Percentiles rank a stretch among this genome's conserved stretches.
Conservation (phyloP, 2,888 invertebrate species). For the Adelphocoris suturalis region DNA sequence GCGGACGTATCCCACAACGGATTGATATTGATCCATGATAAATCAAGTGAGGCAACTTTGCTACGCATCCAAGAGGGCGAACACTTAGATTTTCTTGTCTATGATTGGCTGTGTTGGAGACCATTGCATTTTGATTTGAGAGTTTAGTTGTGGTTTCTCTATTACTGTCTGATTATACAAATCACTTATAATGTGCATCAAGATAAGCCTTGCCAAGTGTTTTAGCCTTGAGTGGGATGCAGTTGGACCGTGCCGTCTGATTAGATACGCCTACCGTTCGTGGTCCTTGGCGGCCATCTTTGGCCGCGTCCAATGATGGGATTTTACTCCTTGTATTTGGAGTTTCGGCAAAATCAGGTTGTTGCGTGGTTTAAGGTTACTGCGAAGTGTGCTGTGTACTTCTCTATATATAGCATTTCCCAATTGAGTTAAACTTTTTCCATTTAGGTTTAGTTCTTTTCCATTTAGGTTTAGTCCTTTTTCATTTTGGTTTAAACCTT, state of each 20-base stretch:
- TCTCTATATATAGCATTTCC: too few relatives aligned
- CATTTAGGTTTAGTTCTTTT: too few relatives aligned
- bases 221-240: slow-evolving; percentile 46
- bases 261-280: slow-evolving; percentile 54
- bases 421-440: too few relatives aligned
- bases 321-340: neutral
- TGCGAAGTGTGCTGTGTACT: too few relatives aligned
- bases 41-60: too few relatives aligned
- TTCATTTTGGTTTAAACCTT: too few relatives aligned
- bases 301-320: slow-evolving; percentile 2
- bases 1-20: too few relatives aligned
- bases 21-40: too few relatives aligned
- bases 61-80: too few relatives aligned
- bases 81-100: too few relatives aligned
- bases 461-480: too few relatives aligned
- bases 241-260: slow-evolving; percentile 39
- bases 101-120: neutral
- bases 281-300: slow-evolving; percentile 35
- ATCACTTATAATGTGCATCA: slow-evolving; percentile 29
- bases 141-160: neutral
- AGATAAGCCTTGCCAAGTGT: neutral
- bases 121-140: neutral
- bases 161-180: neutral
- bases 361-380: too few relatives aligned
- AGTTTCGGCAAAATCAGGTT: neutral